Evolutionary conservation across 2,797 vertebrate genomes (phyloP).

Genomic region (Schizothorax lantsangensis): DNA sequence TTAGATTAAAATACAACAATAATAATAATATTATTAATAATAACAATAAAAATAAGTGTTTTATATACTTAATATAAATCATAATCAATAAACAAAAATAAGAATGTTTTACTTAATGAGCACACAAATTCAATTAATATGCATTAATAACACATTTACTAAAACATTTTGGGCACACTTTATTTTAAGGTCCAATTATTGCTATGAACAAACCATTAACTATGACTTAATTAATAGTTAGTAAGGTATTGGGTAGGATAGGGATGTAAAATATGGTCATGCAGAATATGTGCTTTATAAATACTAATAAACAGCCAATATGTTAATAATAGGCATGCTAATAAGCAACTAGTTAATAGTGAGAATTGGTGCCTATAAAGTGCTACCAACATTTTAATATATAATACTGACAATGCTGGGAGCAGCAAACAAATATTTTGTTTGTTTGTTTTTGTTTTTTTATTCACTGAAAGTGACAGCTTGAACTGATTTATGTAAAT

Average conservation of each 20-base stretch:
- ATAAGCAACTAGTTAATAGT: not conserved
- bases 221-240: not conserved
- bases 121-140: not conserved
- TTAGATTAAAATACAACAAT: not conserved
- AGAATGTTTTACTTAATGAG: not conserved
- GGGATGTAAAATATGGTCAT: no score
- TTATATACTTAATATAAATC: no score
- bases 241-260: no score
- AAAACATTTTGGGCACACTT: not conserved
- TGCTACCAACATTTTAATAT: not conserved
- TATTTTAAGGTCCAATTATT: not conserved
- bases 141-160: not conserved
- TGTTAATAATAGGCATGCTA: not conserved
- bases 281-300: not conserved
- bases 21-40: no score
- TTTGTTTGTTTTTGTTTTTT: no score
- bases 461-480: not conserved
- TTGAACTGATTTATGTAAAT: constrained; percentile 1
- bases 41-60: no score
- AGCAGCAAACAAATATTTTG: not conserved
- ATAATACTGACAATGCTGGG: not conserved
- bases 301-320: not conserved
- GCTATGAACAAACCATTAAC: not conserved
- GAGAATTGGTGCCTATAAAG: not conserved
- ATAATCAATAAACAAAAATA: no score